Conservation (phyloP, 2,113 vertebrate species). For the Pterocles burchelli region DNA sequence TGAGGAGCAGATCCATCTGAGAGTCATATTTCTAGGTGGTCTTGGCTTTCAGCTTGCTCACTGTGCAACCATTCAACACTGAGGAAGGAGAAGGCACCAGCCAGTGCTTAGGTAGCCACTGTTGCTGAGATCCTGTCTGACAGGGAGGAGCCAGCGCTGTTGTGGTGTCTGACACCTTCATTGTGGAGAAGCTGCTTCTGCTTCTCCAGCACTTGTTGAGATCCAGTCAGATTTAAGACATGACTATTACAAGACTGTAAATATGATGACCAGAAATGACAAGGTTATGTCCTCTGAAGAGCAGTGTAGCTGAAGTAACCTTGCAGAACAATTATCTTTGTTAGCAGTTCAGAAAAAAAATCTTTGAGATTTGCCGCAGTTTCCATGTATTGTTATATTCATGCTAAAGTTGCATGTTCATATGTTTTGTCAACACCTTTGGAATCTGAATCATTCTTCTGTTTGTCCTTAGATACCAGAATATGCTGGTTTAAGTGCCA, state of each 20-base stretch:
- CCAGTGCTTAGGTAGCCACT: neutral
- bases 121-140: neutral
- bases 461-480: neutral
- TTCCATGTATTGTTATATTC: neutral
- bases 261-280: neutral
- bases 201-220: neutral
- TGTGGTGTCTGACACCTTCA: too few species aligned
- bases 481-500: neutral
- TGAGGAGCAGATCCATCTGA: neutral
- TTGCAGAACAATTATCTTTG: neutral
- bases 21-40: neutral
- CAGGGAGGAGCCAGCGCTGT: neutral
- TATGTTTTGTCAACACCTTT: neutral
- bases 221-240: neutral
- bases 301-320: neutral
- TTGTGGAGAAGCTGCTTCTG: neutral
- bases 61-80: fast-evolving
- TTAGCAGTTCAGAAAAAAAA: neutral
- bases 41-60: neutral
- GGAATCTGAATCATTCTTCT: neutral
- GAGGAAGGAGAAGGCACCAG: neutral
- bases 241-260: neutral
- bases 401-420: neutral
- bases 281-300: neutral
- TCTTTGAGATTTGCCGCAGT: neutral